Evolutionary conservation across 1,140 invertebrate species (phyloP).

Genomic region (Orussus abietinus): DNA sequence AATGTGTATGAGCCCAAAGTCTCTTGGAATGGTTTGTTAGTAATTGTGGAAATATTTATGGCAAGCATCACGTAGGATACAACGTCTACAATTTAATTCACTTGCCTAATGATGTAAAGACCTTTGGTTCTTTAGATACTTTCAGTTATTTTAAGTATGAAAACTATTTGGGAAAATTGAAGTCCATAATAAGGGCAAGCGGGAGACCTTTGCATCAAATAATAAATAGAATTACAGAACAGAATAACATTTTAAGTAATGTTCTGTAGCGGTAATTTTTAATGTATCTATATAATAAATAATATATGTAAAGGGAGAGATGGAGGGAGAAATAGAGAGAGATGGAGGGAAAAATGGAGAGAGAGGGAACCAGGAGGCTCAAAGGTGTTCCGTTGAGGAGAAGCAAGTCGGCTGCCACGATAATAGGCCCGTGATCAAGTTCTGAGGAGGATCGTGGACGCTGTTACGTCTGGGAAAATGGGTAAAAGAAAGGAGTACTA

Average conservation of each 20-base stretch:
- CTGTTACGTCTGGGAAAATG: too few species aligned
- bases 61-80: slow-evolving; percentile 1
- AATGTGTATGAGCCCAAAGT: slow-evolving; percentile 3
- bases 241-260: not conserved
- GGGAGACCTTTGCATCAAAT: slow-evolving; percentile 5
- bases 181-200: not conserved
- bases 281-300: too few species aligned
- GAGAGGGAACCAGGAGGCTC: too few species aligned
- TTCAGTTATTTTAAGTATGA: slow-evolving; percentile 10
- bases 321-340: too few species aligned
- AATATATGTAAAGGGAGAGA: too few species aligned
- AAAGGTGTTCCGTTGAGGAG: too few species aligned
- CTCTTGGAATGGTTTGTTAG: slow-evolving; percentile 1
- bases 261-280: too few species aligned
- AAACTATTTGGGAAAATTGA: slow-evolving; percentile 8
- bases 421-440: too few species aligned
- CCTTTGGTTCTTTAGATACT: slow-evolving; percentile 3
- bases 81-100: slow-evolving; percentile 6
- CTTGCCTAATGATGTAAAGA: slow-evolving; percentile 1
- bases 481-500: too few species aligned
- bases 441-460: too few species aligned
- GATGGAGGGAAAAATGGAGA: too few species aligned
- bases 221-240: not conserved
- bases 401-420: too few species aligned
- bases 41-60: not conserved